Evolutionary conservation across 2,888 invertebrate genomes (phyloP).

Genomic region (Criorhina ranunculi): DNA sequence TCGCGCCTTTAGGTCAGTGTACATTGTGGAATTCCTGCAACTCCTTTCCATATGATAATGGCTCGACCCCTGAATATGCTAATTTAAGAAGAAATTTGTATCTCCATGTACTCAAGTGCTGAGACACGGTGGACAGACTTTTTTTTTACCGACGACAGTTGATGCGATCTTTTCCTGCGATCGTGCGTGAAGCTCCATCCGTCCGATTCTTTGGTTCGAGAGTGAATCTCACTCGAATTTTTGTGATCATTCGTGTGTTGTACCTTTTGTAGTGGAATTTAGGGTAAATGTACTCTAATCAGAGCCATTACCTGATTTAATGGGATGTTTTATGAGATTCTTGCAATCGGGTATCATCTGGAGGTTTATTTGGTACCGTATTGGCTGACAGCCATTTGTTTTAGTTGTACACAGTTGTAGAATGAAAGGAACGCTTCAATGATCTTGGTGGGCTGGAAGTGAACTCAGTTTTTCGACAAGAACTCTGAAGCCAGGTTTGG

Average conservation of each 20-base stretch:
- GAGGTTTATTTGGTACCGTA: slow-evolving; percentile 25
- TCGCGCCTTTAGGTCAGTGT: slow-evolving; percentile 28
- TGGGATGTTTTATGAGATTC: slow-evolving; percentile 61
- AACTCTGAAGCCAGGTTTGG: slow-evolving; percentile 12
- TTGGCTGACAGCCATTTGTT: slow-evolving; percentile 48
- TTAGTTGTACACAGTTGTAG: slow-evolving; percentile 28
- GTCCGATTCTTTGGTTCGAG: slow-evolving; percentile 50
- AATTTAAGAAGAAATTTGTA: slow-evolving; percentile 24
- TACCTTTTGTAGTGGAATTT: slow-evolving; percentile 34
- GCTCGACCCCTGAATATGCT: slow-evolving; percentile 1
- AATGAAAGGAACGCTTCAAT: slow-evolving; percentile 60
- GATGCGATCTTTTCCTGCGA: slow-evolving; percentile 48
- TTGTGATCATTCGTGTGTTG: slow-evolving; percentile 17
- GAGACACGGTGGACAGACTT: slow-evolving; percentile 10
- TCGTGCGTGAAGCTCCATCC: slow-evolving; percentile 73
- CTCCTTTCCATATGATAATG: slow-evolving; percentile 30
- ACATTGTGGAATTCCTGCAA: slow-evolving; percentile 13
- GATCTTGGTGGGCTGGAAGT: slow-evolving; percentile 20
- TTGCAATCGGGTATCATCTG: slow-evolving; percentile 51
- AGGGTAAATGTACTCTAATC: slow-evolving; percentile 50
- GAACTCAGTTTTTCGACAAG: slow-evolving; percentile 40
- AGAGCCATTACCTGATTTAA: slow-evolving; percentile 57
- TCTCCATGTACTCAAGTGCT: background rate
- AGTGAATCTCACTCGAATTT: slow-evolving; percentile 42
- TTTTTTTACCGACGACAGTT: slow-evolving; percentile 20